Conservation (phyloP, 2,888 invertebrate genomes). For the Callosobruchus maculatus region DNA sequence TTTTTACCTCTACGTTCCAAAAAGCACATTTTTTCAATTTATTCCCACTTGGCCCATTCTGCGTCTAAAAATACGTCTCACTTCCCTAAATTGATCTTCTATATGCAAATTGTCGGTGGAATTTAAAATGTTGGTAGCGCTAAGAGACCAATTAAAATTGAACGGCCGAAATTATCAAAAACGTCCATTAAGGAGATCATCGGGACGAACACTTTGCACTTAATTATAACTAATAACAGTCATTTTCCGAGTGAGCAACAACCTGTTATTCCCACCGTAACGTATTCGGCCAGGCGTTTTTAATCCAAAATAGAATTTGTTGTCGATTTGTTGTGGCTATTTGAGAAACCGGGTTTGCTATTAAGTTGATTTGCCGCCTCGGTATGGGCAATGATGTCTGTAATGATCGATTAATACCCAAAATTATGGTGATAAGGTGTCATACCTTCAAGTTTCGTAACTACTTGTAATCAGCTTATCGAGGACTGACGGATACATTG, state of each 20-base stretch:
- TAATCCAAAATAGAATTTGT: background rate
- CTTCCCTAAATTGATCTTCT: background rate
- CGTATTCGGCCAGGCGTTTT: background rate
- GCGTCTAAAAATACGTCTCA: too few relatives aligned
- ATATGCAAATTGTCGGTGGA: background rate
- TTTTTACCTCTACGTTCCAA: too few relatives aligned
- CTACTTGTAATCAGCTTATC: too few relatives aligned
- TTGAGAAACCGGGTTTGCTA: background rate
- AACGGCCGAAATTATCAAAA: background rate
- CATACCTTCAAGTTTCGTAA: too few relatives aligned
- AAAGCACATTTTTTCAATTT: too few relatives aligned
- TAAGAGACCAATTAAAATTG: background rate
- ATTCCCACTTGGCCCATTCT: too few relatives aligned
- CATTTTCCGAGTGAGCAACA: background rate
- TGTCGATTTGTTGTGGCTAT: background rate
- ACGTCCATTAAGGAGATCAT: background rate
- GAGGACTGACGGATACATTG: too few relatives aligned
- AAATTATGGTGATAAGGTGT: too few relatives aligned
- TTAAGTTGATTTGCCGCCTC: too few relatives aligned
- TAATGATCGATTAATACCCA: too few relatives aligned
- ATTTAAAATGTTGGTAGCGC: too few relatives aligned
- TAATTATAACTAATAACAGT: background rate
- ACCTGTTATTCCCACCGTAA: background rate
- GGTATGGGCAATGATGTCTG: too few relatives aligned
- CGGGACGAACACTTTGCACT: background rate